These are phyloP conservation scores for Corapipo altera DNA, from an alignment of 2,113 vertebrate species.

Conservation along the genomic window DNA sequence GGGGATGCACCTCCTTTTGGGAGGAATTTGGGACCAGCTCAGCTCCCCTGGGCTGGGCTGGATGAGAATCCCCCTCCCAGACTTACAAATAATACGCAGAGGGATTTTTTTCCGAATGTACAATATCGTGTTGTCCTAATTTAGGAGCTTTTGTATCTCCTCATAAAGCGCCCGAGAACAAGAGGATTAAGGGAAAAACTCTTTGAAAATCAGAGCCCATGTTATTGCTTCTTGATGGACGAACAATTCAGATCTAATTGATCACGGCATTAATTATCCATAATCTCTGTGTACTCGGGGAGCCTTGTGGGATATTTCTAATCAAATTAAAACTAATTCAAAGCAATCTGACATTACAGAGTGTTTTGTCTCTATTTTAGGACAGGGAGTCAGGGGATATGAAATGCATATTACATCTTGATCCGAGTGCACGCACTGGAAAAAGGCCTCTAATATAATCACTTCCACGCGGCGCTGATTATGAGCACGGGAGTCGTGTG, in stretches of 20 bases:
- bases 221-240: conserved; percentile 59
- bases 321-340: conserved; percentile 69
- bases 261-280: conserved; percentile 70
- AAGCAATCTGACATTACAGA: conserved; percentile 37
- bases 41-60: not conserved
- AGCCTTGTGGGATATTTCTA: conserved; percentile 63
- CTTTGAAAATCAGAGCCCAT: conserved; percentile 62
- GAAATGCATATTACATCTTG: not conserved
- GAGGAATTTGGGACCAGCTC: not conserved
- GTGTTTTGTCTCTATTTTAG: conserved; percentile 53
- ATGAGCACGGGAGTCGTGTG: not conserved
- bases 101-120: not conserved
- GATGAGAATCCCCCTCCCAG: not conserved
- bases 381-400: conserved; percentile 16
- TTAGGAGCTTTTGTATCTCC: conserved; percentile 52
- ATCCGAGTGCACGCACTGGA: not conserved
- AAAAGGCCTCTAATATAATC: not conserved
- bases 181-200: conserved; percentile 54
- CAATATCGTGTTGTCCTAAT: not conserved
- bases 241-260: conserved; percentile 68
- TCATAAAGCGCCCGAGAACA: conserved; percentile 10
- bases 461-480: not conserved
- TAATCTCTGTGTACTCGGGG: conserved; percentile 56
- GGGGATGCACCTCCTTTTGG: not conserved
- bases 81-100: not conserved